Percentiles rank a stretch among this genome's conserved stretches.
Conservation (phyloP, 2,888 invertebrate genomes). For the Plebejus anna region DNA sequence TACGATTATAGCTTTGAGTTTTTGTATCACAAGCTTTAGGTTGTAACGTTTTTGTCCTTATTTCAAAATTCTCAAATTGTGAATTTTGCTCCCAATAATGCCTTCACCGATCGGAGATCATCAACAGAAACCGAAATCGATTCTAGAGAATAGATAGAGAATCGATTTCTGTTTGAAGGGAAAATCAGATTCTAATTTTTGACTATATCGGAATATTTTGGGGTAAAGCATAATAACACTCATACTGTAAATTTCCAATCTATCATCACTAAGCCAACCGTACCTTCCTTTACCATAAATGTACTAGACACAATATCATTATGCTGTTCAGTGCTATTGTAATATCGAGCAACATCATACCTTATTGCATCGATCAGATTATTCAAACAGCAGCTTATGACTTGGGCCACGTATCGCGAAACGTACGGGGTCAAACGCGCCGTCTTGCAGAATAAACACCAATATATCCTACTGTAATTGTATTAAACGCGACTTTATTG, state of each 20-base stretch:
- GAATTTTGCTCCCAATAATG: not conserved
- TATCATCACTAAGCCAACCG: not conserved
- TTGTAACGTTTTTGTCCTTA: constrained; percentile 31
- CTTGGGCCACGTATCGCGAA: constrained; percentile 35
- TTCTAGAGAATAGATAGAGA: not conserved
- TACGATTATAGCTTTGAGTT: constrained; percentile 58
- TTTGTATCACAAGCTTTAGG: constrained; percentile 39
- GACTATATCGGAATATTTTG: too few relatives aligned
- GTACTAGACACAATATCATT: not conserved
- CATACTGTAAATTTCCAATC: not conserved
- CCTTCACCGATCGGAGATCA: not conserved
- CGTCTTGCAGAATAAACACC: constrained; percentile 70
- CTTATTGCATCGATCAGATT: not conserved
- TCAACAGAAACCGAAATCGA: too few relatives aligned
- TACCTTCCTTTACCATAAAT: not conserved
- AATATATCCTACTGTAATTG: constrained; percentile 72
- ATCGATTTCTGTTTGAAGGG: not conserved
- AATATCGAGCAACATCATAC: too few relatives aligned
- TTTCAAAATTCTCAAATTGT: not conserved
- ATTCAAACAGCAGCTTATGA: constrained; percentile 37
- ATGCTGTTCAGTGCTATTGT: not conserved
- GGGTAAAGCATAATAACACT: too few relatives aligned
- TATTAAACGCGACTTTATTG: constrained; percentile 75
- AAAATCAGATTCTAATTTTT: not conserved
- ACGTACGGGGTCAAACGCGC: constrained; percentile 52